A percentile compares a stretch with the other conserved stretches of the same genome.
phyloP scores from a whole-genome alignment of 2,888 invertebrate genomes.

The Xylota sylvarum region DNA sequence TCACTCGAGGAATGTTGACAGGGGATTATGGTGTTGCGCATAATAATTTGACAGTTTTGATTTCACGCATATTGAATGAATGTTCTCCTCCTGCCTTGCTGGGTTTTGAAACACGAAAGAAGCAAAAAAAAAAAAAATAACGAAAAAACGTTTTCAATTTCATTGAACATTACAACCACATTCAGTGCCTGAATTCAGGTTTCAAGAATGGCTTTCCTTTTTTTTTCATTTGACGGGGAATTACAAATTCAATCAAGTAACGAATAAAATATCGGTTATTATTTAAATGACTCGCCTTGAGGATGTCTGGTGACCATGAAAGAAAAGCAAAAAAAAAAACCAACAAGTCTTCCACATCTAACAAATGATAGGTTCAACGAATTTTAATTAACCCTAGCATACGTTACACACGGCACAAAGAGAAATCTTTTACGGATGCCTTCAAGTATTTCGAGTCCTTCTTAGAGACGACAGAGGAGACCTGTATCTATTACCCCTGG shows the following conservation, averaged over 20 bases:
- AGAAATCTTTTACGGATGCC: slow-evolving; percentile 20
- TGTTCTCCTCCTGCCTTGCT: background rate
- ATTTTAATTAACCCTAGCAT: slow-evolving; percentile 70
- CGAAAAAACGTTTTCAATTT: slow-evolving; percentile 29
- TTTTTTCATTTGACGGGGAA: slow-evolving; percentile 1
- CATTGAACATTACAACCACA: slow-evolving; percentile 23
- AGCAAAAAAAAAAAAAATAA: slow-evolving; percentile 11
- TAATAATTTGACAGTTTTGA: slow-evolving; percentile 49
- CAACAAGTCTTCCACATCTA: slow-evolving; percentile 7
- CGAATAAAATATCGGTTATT: slow-evolving; percentile 56
- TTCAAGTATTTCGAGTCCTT: slow-evolving; percentile 13
- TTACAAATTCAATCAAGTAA: slow-evolving; percentile 10
- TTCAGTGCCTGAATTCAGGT: background rate
- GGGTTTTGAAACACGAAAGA: background rate
- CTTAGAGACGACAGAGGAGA: background rate
- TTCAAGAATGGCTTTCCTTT: slow-evolving; percentile 18
- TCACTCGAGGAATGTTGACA: slow-evolving; percentile 40
- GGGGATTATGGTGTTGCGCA: slow-evolving; percentile 35
- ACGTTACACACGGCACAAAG: slow-evolving; percentile 44
- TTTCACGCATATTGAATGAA: slow-evolving; percentile 39
- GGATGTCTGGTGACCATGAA: slow-evolving; percentile 28
- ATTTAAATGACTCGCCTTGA: slow-evolving; percentile 48
- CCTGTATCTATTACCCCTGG: background rate
- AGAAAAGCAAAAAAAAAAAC: slow-evolving; percentile 1
- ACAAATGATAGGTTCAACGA: slow-evolving; percentile 65